phyloP scores from a whole-genome alignment of 2,113 vertebrate species.

The Hypocryptadius cinnamomeus region DNA sequence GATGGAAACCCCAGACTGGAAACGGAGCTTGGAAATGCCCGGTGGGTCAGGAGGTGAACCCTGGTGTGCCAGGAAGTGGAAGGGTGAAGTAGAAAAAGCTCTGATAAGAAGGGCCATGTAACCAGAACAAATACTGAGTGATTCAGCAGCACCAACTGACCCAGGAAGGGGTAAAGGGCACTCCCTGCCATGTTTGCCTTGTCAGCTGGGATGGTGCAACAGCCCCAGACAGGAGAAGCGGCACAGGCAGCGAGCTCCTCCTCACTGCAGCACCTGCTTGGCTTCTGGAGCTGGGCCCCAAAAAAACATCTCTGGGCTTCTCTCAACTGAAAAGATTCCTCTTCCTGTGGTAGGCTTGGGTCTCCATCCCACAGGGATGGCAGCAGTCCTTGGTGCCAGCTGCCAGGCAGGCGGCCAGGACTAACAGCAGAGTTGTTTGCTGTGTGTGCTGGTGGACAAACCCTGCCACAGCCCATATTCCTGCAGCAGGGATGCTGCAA shows the following conservation, averaged over 20 bases:
- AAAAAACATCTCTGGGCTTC: neutral
- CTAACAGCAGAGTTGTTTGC: neutral
- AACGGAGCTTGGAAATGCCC: neutral
- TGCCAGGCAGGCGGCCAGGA: neutral
- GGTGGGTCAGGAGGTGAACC: neutral
- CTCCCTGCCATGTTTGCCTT: neutral
- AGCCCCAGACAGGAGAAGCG: fast-evolving
- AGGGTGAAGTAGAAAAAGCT: neutral
- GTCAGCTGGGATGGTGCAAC: fast-evolving
- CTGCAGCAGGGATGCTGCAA: neutral
- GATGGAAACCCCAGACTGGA: neutral
- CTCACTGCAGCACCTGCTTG: fast-evolving
- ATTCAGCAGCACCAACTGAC: neutral
- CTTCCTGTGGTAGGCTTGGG: fast-evolving
- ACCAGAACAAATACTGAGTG: neutral
- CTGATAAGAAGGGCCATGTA: neutral
- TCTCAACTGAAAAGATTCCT: neutral
- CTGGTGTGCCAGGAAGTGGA: neutral
- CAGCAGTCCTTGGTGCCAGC: no score
- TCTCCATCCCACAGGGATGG: neutral
- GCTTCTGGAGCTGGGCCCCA: neutral
- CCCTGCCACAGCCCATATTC: neutral
- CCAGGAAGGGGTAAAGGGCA: neutral
- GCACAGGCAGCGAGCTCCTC: neutral
- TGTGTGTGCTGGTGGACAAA: fast-evolving